Evolutionary conservation across 1,140 invertebrate species (phyloP).

Genomic region (Drosophila seguyi): DNA sequence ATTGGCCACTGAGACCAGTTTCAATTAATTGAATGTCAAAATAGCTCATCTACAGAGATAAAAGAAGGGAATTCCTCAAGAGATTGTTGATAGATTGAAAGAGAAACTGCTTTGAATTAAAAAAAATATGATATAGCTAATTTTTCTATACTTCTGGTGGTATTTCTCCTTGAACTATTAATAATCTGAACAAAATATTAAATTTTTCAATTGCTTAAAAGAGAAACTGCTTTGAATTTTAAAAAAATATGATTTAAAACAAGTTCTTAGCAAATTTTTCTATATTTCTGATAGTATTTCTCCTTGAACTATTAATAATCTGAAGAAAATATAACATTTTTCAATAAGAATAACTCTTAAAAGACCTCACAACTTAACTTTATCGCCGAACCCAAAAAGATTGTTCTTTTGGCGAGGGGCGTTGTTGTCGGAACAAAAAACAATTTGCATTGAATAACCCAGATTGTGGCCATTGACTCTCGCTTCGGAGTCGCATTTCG

Average conservation of each 20-base stretch:
- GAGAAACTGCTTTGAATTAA: neutral
- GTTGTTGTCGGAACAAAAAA: constrained; percentile 40
- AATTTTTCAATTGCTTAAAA: neutral
- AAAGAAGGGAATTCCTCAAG: too few species aligned
- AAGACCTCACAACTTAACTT: constrained; percentile 25
- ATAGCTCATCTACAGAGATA: constrained; percentile 10
- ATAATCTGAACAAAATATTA: neutral
- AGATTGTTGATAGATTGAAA: neutral
- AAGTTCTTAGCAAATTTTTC: neutral
- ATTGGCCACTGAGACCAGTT: constrained; percentile 26
- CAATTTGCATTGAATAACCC: constrained; percentile 60
- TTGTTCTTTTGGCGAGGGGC: constrained; percentile 16
- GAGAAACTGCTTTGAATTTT: too few species aligned
- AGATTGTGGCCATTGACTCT: constrained; percentile 56
- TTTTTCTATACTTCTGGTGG: neutral
- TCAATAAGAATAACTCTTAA: neutral
- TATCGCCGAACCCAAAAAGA: constrained; percentile 32
- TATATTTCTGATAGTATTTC: neutral
- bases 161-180: neutral
- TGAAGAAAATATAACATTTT: neutral
- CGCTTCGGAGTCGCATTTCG: constrained; percentile 37
- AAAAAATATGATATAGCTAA: neutral
- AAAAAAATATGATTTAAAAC: neutral
- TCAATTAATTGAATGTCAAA: constrained; percentile 22
- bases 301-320: neutral